These are phyloP conservation scores for Patagioenas fasciata DNA, from an alignment of 2,113 vertebrate genomes.

Conservation along the genomic window DNA sequence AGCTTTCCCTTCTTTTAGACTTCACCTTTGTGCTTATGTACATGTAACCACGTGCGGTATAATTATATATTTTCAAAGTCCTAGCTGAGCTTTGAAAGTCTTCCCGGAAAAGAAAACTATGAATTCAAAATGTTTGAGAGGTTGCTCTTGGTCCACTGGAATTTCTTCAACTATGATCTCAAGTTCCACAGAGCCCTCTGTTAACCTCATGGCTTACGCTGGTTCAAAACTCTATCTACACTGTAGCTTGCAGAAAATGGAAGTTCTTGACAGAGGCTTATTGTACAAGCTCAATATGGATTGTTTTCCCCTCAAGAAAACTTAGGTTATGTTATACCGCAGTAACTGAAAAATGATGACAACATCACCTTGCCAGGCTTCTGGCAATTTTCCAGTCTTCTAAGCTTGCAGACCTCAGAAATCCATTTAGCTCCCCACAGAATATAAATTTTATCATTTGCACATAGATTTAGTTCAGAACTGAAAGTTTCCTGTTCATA, in stretches of 20 bases:
- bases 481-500: conserved; percentile 12
- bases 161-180: background rate
- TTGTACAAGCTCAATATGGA: background rate
- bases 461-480: background rate
- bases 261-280: background rate
- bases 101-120: background rate
- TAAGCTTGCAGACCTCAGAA: background rate
- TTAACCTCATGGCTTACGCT: background rate
- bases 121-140: background rate
- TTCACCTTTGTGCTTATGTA: background rate
- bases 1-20: background rate
- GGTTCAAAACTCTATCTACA: conserved; percentile 7
- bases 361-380: background rate
- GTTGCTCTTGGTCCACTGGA: background rate
- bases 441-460: conserved; percentile 38
- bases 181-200: background rate
- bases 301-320: conserved; percentile 23
- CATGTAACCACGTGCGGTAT: background rate
- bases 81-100: background rate
- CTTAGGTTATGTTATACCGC: background rate
- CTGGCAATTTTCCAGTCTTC: conserved; percentile 21
- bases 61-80: background rate
- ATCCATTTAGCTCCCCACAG: conserved; percentile 21
- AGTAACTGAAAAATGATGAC: conserved; percentile 7
- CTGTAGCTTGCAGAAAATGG: background rate